phyloP scores from a whole-genome alignment of 2,113 vertebrate species.

The Mus musculus region GRCm39 chr14:10610501-10611000 shows the following conservation, averaged over 20 bases:
- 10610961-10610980: constrained; percentile 79
- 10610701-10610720: neutral
- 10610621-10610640: neutral
- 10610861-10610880: neutral
- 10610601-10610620: neutral
- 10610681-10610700: rapidly evolving
- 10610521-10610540: neutral
- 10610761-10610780: neutral
- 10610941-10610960: constrained; percentile 70
- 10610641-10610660: neutral
- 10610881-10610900: constrained; percentile 31
- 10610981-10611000: constrained; percentile 66
- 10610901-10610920: neutral
- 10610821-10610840: neutral
- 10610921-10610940: neutral
- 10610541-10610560: neutral
- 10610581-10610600: neutral
- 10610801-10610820: neutral
- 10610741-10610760: too few species aligned
- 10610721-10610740: rapidly evolving
- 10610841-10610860: neutral
- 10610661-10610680: neutral
- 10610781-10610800: neutral
- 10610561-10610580: neutral
- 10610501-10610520: too few species aligned